Conservation (phyloP, 1,140 invertebrate genomes). For the Zeugodacus cucurbitae region DNA sequence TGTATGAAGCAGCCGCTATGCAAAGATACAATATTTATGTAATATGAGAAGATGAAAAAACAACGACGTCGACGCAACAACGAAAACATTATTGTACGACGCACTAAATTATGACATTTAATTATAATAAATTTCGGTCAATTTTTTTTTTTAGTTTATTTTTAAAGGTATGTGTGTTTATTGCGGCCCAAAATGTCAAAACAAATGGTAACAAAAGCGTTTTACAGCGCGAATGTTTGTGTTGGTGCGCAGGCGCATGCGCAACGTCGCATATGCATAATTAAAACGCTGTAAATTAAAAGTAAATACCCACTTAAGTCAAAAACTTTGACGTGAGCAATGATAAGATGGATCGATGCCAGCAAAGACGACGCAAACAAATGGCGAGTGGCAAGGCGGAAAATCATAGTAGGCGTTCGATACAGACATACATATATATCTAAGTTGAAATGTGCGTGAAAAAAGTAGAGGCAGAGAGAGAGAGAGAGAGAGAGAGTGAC, state of each 20-base stretch:
- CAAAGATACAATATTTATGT: no score
- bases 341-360: slow-evolving; percentile 7
- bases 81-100: neutral
- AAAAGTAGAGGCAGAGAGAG: no score
- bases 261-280: neutral
- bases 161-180: neutral
- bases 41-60: neutral
- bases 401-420: neutral
- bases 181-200: neutral
- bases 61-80: no score
- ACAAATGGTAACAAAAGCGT: neutral
- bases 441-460: neutral
- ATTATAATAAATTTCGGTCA: slow-evolving; percentile 3
- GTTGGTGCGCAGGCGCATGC: neutral
- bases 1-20: neutral
- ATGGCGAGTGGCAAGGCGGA: neutral
- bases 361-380: neutral
- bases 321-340: neutral
- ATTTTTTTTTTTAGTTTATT: neutral
- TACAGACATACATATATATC: no score
- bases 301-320: slow-evolving; percentile 5
- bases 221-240: neutral
- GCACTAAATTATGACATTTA: slow-evolving; percentile 25
- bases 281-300: slow-evolving; percentile 1
- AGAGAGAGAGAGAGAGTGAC: no score